phyloP scores from a whole-genome alignment of 2,113 vertebrate genomes.

The Sylvia atricapilla region DNA sequence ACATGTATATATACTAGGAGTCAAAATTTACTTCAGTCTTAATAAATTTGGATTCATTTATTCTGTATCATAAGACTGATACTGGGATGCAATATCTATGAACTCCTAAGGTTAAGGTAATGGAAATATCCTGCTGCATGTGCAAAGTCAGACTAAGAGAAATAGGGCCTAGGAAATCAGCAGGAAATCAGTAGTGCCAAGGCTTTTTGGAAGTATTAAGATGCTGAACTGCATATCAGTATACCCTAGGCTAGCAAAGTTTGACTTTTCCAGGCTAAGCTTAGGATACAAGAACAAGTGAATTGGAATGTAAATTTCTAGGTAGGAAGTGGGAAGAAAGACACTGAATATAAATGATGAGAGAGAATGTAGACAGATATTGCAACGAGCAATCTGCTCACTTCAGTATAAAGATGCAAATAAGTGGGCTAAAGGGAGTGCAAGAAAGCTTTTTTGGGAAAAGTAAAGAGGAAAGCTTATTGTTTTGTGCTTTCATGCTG shows the following conservation, averaged over 20 bases:
- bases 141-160: background rate
- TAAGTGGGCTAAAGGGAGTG: background rate
- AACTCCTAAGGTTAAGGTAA: background rate
- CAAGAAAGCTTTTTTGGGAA: background rate
- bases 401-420: background rate
- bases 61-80: accelerated
- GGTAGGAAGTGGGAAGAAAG: background rate
- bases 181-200: background rate
- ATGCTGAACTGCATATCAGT: background rate
- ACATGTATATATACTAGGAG: background rate
- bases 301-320: background rate
- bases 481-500: background rate
- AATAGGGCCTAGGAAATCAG: background rate
- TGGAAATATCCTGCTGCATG: background rate
- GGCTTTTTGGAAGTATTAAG: background rate
- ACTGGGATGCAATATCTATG: background rate
- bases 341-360: background rate
- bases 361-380: background rate
- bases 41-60: background rate
- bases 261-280: background rate
- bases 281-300: background rate
- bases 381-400: background rate
- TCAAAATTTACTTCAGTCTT: background rate
- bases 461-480: background rate
- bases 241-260: background rate